A percentile compares a stretch with the other conserved stretches of the same genome.
Evolutionary conservation across 1,140 invertebrate species (phyloP).

Genomic region (Metopolophium dirhodum): DNA sequence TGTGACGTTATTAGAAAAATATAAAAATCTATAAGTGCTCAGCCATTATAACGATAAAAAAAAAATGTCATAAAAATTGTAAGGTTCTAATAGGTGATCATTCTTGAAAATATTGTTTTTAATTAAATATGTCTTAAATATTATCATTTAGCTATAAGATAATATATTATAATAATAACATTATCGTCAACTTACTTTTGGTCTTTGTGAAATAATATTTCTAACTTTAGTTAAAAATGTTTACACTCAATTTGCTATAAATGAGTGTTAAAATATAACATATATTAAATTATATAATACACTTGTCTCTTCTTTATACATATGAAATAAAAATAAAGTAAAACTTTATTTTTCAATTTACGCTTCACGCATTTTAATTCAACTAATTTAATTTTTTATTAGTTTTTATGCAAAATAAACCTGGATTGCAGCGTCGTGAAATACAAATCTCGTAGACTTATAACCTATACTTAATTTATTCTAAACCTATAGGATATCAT

Average conservation of each 20-base stretch:
- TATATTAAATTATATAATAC: neutral
- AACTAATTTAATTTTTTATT: neutral
- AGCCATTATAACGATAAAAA: no score
- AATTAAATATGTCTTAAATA: no score
- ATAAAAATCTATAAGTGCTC: no score
- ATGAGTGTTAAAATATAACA: neutral
- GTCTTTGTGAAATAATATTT: no score
- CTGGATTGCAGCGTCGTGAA: neutral
- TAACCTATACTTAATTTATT: neutral
- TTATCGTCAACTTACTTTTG: no score
- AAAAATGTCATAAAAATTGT: no score
- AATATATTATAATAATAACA: no score
- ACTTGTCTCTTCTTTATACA: neutral
- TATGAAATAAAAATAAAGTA: no score
- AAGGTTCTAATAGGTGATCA: no score
- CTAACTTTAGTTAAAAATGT: no score
- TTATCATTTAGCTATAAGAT: no score
- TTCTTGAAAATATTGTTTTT: no score
- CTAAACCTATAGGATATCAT: constrained; percentile 68
- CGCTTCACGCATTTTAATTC: neutral
- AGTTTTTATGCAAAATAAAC: neutral
- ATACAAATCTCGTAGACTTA: neutral
- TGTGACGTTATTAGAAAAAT: neutral
- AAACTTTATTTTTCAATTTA: neutral
- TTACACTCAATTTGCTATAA: neutral